Percentiles rank a stretch among this genome's conserved stretches.
These are phyloP conservation scores for Pseudorhiza aurosa DNA, from an alignment of 30 jellyfish, hydroid and myxozoan genomes.

Conservation along the genomic window DNA sequence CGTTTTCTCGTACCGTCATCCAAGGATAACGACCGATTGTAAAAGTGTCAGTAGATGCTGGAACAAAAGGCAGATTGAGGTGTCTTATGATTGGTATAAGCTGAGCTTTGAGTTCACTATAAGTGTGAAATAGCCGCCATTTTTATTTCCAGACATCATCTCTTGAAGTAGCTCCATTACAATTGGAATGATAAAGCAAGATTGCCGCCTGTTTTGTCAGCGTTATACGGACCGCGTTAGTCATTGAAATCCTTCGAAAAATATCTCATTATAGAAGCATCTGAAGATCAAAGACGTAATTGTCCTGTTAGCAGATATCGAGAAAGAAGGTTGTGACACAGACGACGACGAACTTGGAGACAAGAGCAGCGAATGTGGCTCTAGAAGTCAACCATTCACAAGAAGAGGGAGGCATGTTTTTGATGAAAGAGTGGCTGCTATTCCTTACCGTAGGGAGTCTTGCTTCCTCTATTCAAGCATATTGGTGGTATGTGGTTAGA, in stretches of 20 bases:
- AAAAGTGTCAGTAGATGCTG: slow-evolving; percentile 64
- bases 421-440: slow-evolving; percentile 42
- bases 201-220: slow-evolving; percentile 83
- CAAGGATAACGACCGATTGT: slow-evolving; percentile 64
- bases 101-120: slow-evolving; percentile 56
- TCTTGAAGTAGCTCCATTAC: slow-evolving; percentile 58
- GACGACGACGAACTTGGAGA: no score
- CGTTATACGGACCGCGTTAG: slow-evolving; percentile 62
- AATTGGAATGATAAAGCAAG: slow-evolving; percentile 70
- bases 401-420: slow-evolving; percentile 30
- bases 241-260: slow-evolving; percentile 68
- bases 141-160: slow-evolving; percentile 67
- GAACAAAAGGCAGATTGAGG: slow-evolving; percentile 70
- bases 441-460: slow-evolving; percentile 41
- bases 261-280: slow-evolving; percentile 34
- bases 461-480: slow-evolving; percentile 40
- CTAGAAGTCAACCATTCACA: background rate
- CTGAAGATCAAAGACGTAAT: slow-evolving; percentile 31
- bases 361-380: background rate
- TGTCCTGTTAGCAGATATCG: slow-evolving; percentile 31
- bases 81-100: slow-evolving; percentile 58
- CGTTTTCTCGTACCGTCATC: slow-evolving; percentile 75
- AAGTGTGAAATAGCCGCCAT: slow-evolving; percentile 85
- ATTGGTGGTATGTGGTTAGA: slow-evolving; percentile 62
- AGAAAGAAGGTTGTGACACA: slow-evolving; percentile 9